Base-by-base conservation (phyloP, 1,140 invertebrate species). In the Cheumatopsyche charites region DNA sequence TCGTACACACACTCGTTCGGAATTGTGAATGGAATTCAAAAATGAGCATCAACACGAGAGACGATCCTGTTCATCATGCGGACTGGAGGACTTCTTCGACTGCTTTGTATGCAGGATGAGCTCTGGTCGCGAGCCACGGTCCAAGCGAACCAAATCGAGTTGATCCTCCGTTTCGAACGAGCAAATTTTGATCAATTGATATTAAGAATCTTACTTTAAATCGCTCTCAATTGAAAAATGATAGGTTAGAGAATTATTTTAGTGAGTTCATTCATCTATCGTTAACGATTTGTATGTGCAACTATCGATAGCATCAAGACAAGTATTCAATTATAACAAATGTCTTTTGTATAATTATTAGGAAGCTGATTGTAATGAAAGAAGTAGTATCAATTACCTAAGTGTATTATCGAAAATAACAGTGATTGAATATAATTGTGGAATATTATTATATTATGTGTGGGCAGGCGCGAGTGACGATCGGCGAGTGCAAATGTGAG, bases 71-170 rank as follows among this genome's bases (percentile, higher is more conserved):
- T 67, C 65, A 41, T 67, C 65, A 67, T 67, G 47, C 65, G 43
- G 65, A n/a, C 11, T 41, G 13, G 62, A 63, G 62, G n/a, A 49
- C 19, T 26, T 17, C 23, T n/a, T 17, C 11, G 47, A 29, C n/a
- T 36, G 29, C 29, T 67, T 67, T 67, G 65, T 67, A 67, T 67
- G 65, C 65, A 67, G 65, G 45, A 41, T 42, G 65, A 52, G 26
- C 9, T 5, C 3, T 12, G 29, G 65, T 67, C 65, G 65, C 65
- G 65, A 67, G 65, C 65, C 65, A 67, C 36, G 41, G n/a, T 65
- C 26, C 36, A 65, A n/a, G 1, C n/a, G 12, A 21, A 42, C 55
- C 23, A 23, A 5, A 19, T 23, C 4, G 55, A 25, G 23, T 12
- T 4, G 23, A 61, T 21, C 3, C 55, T 61, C 55, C 4, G 19